phyloP scores from a whole-genome alignment of 2,113 vertebrate genomes.

The Ascaphus truei region DNA sequence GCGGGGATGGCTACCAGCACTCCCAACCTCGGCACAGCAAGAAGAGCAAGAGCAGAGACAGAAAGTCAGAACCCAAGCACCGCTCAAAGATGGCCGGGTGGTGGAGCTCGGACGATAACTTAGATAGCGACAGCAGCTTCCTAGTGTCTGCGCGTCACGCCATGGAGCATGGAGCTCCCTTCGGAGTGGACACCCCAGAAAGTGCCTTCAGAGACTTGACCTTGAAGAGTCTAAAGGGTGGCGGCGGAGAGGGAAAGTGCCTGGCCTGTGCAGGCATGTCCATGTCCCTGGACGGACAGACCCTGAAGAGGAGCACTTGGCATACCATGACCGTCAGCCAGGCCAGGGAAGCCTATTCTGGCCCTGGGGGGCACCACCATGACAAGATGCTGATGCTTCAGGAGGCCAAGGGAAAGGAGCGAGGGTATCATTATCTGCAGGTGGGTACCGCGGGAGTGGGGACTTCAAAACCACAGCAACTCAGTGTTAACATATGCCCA shows the following conservation, averaged over 20 bases:
- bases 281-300: slow-evolving; percentile 82
- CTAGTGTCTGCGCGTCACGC: slow-evolving; percentile 71
- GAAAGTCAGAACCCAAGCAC: slow-evolving; percentile 77
- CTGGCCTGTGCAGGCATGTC: slow-evolving; percentile 90
- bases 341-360: slow-evolving; percentile 88
- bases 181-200: slow-evolving; percentile 85
- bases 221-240: slow-evolving; percentile 84
- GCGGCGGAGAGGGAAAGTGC: slow-evolving; percentile 79
- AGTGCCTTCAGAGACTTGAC: slow-evolving; percentile 94
- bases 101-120: slow-evolving; percentile 98
- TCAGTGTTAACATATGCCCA: too few species aligned
- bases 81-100: slow-evolving; percentile 88
- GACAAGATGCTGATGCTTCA: slow-evolving; percentile 84
- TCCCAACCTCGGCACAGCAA: slow-evolving; percentile 81
- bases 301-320: slow-evolving; percentile 93
- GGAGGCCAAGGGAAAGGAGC: slow-evolving; percentile 80
- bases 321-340: slow-evolving; percentile 98
- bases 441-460: too few species aligned
- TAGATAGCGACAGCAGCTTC: slow-evolving; percentile 97
- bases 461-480: too few species aligned
- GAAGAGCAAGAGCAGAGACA: slow-evolving; percentile 88
- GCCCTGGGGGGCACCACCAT: slow-evolving; percentile 75
- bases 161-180: slow-evolving; percentile 63
- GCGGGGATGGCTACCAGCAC: slow-evolving; percentile 62
- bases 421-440: slow-evolving; percentile 93